Conservation (phyloP, 2,888 invertebrate genomes). For the Therioaphis trifolii region DNA sequence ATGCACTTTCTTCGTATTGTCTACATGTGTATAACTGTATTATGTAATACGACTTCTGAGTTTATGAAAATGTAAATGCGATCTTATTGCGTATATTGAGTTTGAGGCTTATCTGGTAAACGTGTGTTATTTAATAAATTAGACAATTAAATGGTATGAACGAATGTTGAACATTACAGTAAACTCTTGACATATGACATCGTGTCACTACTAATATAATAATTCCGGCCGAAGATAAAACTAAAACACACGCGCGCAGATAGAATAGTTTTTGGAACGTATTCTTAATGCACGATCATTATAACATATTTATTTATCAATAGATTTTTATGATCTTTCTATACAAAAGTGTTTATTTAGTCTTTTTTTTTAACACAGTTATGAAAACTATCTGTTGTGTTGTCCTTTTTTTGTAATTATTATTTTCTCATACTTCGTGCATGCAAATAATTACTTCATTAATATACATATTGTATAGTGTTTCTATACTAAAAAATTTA, state of each 20-base stretch:
- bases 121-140: not conserved
- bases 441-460: conserved; percentile 11
- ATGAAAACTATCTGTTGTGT: conserved; percentile 8
- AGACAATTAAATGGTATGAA: not conserved
- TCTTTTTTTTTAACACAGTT: not conserved
- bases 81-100: not conserved
- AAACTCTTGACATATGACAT: not conserved
- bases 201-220: not conserved
- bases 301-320: conserved; percentile 12
- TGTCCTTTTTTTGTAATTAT: conserved; percentile 6
- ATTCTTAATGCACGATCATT: conserved; percentile 34
- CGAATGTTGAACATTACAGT: not conserved
- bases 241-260: conserved; percentile 42
- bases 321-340: not conserved
- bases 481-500: not conserved
- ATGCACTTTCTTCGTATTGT: not conserved
- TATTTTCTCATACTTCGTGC: conserved; percentile 41
- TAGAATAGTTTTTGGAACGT: not conserved
- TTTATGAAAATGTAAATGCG: not conserved
- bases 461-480: not conserved
- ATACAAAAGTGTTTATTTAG: conserved; percentile 4
- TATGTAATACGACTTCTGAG: not conserved
- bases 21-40: not conserved
- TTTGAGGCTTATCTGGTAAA: not conserved
- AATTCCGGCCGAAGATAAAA: not conserved